Evolutionary conservation across 2,888 invertebrate species (phyloP), one percentile per base, ranked within the genome.

Genomic region (Drosophila atripex): DNA sequence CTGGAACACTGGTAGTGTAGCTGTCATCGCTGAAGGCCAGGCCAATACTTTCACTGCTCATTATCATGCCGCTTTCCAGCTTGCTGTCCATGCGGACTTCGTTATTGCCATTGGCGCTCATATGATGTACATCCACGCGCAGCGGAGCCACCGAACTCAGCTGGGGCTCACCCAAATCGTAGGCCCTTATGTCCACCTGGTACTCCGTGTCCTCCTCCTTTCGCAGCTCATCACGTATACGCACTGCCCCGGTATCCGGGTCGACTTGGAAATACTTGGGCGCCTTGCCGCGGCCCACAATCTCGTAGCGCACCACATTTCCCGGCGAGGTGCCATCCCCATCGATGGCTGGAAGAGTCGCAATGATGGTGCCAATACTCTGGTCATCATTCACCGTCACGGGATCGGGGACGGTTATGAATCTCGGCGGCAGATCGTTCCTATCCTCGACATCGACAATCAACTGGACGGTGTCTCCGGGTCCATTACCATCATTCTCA

Each of bases 181-280:
- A 96, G 0, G 97, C 97, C 85, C 95, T 93, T 0, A 98, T 95
- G 82, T 97, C 96, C 71, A 97, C 96, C 90, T 96, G 96, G 91
- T 97, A 97, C 92, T 97, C 97, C 41, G 95, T 96, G 86, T 96
- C 96, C 9, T 95, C 94, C 90, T 97, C 97, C 90, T 97, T 97
- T 60, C 95, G 93, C 54, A 98, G 90, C 89, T 97, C 97, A 88
- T 97, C 97, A 28, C 96, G 94, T 0, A 97, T 95, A 56, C 95
- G 93, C 16, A 98, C 92, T 0, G 94, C 94, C 0, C 97, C 98
- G 0, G 95, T 95, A 68, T 97, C 96, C 0, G 96, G 94, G 90
- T 97, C 97, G 7, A 98, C 95, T 77, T 95, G 95, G 93, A 98
- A 98, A 90, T 96, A 97, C 82, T 96, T 96, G 0, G 94, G 93